Conservation (phyloP, 2,113 vertebrate species). For the Pseudois nayaur region DNA sequence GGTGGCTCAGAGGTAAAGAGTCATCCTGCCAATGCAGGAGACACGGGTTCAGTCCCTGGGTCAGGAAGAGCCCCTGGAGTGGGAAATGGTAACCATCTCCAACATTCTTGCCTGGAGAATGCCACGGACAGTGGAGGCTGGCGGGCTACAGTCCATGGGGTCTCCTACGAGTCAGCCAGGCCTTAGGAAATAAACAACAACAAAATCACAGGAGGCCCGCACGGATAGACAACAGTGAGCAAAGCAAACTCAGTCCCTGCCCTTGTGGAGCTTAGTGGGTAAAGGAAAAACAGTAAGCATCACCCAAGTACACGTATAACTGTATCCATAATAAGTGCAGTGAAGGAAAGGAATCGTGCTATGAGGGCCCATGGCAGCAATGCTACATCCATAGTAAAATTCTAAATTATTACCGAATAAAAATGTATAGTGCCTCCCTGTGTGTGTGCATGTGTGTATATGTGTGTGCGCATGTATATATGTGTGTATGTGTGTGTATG, state of each 20-base stretch:
- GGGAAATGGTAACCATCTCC: background rate
- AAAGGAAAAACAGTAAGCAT: background rate
- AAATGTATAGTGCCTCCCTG: background rate
- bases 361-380: background rate
- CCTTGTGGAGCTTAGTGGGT: background rate
- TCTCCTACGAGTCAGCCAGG: background rate
- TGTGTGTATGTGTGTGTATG: rapidly evolving
- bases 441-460: rapidly evolving
- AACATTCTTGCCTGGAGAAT: background rate
- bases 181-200: background rate
- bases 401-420: background rate
- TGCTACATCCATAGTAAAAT: background rate
- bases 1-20: background rate
- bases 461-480: rapidly evolving
- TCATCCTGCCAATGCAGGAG: background rate
- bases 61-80: background rate
- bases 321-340: background rate
- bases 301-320: background rate
- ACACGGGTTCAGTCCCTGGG: background rate
- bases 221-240: background rate
- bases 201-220: background rate
- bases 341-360: background rate
- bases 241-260: background rate
- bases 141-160: background rate
- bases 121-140: background rate